Evolutionary conservation across 1,140 invertebrate genomes (phyloP).

Genomic region (Cydia pomonella): DNA sequence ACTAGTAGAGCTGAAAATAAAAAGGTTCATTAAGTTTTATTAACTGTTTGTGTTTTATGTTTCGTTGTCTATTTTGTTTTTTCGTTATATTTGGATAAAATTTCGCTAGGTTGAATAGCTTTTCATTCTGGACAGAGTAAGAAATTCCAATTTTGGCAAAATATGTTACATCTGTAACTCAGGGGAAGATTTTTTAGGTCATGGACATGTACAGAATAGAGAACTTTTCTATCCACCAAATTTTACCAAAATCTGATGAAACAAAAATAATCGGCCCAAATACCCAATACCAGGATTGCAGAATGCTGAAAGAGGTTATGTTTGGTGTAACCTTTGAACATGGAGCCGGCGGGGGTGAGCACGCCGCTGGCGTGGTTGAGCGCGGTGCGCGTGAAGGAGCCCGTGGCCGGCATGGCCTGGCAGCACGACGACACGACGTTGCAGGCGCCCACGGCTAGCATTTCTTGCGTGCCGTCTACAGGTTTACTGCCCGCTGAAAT

Average conservation of each 20-base stretch:
- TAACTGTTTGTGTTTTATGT: too few species aligned
- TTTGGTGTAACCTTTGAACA: slow-evolving; percentile 81
- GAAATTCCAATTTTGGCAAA: too few species aligned
- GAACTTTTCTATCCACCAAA: too few species aligned
- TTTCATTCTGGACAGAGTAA: too few species aligned
- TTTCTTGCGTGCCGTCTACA: slow-evolving; percentile 90
- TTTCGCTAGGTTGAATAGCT: too few species aligned
- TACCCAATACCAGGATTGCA: neutral
- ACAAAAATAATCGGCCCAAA: slow-evolving; percentile 30
- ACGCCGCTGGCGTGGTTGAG: slow-evolving; percentile 96
- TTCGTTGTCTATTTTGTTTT: too few species aligned
- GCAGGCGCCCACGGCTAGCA: slow-evolving; percentile 89
- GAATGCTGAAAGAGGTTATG: neutral
- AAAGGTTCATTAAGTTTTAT: too few species aligned
- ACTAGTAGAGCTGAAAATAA: slow-evolving; percentile 80
- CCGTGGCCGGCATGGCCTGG: slow-evolving; percentile 92
- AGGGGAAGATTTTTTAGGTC: too few species aligned
- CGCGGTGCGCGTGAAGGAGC: slow-evolving; percentile 93
- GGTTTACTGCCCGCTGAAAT: slow-evolving; percentile 85
- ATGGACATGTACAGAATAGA: too few species aligned
- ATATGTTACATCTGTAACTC: too few species aligned
- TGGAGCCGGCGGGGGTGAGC: slow-evolving; percentile 89
- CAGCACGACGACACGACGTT: slow-evolving; percentile 93
- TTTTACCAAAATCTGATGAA: too few species aligned
- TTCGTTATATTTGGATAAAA: too few species aligned